Conservation (phyloP, 2,113 vertebrate species). For the Anolis carolinensis region DNA sequence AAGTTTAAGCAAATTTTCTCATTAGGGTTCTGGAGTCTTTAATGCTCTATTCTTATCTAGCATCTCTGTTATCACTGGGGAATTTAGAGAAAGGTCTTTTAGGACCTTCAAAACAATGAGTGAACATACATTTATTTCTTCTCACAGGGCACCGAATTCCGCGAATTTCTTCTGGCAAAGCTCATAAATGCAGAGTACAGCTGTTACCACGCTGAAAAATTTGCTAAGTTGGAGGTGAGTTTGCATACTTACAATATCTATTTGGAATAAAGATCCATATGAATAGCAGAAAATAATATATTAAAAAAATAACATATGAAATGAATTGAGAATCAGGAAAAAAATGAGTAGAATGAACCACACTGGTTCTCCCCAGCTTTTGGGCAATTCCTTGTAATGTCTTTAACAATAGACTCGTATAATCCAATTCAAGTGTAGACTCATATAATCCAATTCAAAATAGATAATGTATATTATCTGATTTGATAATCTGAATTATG, state of each 20-base stretch:
- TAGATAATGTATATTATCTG: too few relatives aligned
- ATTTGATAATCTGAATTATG: too few relatives aligned
- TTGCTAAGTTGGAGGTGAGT: conserved; percentile 86
- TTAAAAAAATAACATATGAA: background rate
- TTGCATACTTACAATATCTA: background rate
- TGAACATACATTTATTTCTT: conserved; percentile 8
- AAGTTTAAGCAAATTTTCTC: background rate
- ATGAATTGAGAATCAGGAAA: background rate
- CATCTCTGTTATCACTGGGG: background rate
- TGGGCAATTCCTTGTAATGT: too few relatives aligned
- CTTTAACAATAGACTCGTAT: too few relatives aligned
- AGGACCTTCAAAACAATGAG: background rate
- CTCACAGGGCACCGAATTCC: conserved; percentile 79
- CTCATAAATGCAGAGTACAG: conserved; percentile 93
- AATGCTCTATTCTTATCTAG: background rate
- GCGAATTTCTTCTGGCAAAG: conserved; percentile 88
- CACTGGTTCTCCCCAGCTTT: too few relatives aligned
- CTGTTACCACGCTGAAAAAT: conserved; percentile 87
- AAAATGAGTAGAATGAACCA: too few relatives aligned
- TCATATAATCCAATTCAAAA: too few relatives aligned
- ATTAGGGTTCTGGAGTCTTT: background rate
- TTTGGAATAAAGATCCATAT: background rate
- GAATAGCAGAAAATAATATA: background rate
- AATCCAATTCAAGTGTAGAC: too few relatives aligned
- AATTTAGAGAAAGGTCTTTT: background rate